phyloP scores from a whole-genome alignment of 2,888 invertebrate genomes.

The Drosophila longiperda region DNA sequence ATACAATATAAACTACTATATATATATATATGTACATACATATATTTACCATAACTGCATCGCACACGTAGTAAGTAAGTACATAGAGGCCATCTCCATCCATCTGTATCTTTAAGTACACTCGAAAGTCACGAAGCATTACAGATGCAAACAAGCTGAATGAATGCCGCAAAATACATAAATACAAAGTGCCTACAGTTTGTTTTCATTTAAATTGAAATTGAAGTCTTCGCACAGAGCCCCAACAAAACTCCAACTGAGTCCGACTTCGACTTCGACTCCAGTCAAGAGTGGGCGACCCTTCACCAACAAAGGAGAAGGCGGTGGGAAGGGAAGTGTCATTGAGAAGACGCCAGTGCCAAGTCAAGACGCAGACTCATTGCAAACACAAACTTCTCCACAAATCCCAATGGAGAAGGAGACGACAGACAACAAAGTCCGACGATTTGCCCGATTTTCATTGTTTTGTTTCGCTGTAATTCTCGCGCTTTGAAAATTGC shows the following conservation, averaged over 20 bases:
- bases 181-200: slow-evolving; percentile 81
- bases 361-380: slow-evolving; percentile 67
- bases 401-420: slow-evolving; percentile 1
- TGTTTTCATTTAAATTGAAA: slow-evolving; percentile 81
- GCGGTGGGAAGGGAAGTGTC: slow-evolving; percentile 1
- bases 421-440: slow-evolving; percentile 34
- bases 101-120: slow-evolving; percentile 79
- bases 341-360: slow-evolving; percentile 56
- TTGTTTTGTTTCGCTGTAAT: slow-evolving; percentile 78
- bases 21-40: not conserved
- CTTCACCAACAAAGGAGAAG: not conserved
- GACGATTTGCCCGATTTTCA: slow-evolving; percentile 62
- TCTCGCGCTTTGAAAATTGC: slow-evolving; percentile 81
- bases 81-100: slow-evolving; percentile 52
- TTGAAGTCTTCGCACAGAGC: slow-evolving; percentile 67
- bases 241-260: slow-evolving; percentile 19
- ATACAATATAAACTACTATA: slow-evolving; percentile 6
- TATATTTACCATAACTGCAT: slow-evolving; percentile 36
- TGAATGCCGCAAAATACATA: slow-evolving; percentile 78
- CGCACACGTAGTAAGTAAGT: slow-evolving; percentile 37
- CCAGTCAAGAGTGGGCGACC: slow-evolving; percentile 43
- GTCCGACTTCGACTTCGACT: slow-evolving; percentile 30
- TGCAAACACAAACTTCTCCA: slow-evolving; percentile 58
- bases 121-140: slow-evolving; percentile 80
- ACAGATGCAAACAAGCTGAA: slow-evolving; percentile 81